A percentile compares a stretch with the other conserved stretches of the same genome.
phyloP scores from a whole-genome alignment of 2,888 invertebrate species.

The Cryptocephalus primarius region DNA sequence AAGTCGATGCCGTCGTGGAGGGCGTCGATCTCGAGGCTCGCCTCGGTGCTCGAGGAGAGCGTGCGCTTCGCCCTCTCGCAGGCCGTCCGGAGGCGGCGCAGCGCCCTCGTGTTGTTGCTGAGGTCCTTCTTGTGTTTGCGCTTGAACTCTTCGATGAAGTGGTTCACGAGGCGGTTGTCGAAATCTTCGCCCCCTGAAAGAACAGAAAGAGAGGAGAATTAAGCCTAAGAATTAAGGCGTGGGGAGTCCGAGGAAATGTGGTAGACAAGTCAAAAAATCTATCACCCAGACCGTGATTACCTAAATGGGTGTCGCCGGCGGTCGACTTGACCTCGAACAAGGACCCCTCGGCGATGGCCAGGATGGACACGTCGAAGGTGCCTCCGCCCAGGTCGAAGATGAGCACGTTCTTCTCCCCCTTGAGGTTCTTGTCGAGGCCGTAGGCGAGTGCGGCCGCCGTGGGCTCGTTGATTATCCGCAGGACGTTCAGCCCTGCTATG shows the following conservation, averaged over 20 bases:
- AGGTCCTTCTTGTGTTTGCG: conserved; percentile 62
- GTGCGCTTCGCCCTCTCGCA: conserved; percentile 74
- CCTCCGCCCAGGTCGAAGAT: conserved; percentile 77
- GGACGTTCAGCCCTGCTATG: conserved; percentile 76
- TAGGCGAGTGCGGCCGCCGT: conserved; percentile 82
- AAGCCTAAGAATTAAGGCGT: neutral
- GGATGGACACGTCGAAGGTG: conserved; percentile 85
- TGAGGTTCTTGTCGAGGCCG: conserved; percentile 64
- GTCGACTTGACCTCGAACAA: conserved; percentile 73
- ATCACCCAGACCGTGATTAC: conserved; percentile 30
- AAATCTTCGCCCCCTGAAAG: conserved; percentile 73
- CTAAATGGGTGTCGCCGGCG: conserved; percentile 71
- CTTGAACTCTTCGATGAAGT: conserved; percentile 70
- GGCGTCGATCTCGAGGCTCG: conserved; percentile 80
- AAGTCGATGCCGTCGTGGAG: conserved; percentile 82
- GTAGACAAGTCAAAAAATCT: no score
- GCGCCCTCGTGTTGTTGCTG: conserved; percentile 59
- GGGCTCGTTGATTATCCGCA: conserved; percentile 85
- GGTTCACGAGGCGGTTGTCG: conserved; percentile 67
- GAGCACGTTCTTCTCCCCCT: conserved; percentile 62
- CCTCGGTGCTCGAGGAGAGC: conserved; percentile 65
- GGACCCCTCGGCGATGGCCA: conserved; percentile 79
- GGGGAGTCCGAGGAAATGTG: no score
- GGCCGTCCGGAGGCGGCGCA: conserved; percentile 74
- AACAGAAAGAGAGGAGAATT: conserved; percentile 41